Conservation (phyloP, 1,140 invertebrate genomes). For the Belonocnema kinseyi region DNA sequence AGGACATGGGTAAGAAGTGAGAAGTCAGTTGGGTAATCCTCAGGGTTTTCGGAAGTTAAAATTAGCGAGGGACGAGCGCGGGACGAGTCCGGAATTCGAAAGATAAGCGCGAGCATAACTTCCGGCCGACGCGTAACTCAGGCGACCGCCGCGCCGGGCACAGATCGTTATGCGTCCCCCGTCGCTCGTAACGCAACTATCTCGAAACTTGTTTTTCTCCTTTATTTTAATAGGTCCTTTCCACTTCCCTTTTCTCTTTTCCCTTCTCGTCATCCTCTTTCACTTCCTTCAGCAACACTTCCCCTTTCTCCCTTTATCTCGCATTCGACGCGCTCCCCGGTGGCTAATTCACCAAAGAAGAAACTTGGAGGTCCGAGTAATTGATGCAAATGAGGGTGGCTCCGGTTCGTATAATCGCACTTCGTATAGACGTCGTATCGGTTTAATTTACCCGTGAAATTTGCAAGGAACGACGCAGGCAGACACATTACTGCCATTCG, state of each 20-base stretch:
- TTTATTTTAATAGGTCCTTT: conserved; percentile 68
- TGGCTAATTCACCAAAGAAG: conserved; percentile 66
- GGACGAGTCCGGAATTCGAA: conserved; percentile 66
- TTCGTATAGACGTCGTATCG: conserved; percentile 35
- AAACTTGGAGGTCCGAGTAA: conserved; percentile 65
- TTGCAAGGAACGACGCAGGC: conserved; percentile 5
- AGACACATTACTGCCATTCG: background rate
- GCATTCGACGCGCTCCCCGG: conserved; percentile 63
- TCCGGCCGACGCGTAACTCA: conserved; percentile 64
- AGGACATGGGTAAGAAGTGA: background rate
- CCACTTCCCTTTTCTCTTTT: conserved; percentile 28
- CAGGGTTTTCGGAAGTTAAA: conserved; percentile 43
- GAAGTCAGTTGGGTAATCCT: conserved; percentile 8
- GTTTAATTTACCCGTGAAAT: conserved; percentile 34
- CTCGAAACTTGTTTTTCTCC: conserved; percentile 72
- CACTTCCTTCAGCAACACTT: conserved; percentile 36
- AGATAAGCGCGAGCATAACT: conserved; percentile 71
- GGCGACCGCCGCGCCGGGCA: conserved; percentile 58
- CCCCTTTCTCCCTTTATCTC: conserved; percentile 62
- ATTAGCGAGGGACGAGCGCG: conserved; percentile 53
- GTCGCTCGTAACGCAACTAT: conserved; percentile 72
- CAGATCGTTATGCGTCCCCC: conserved; percentile 71
- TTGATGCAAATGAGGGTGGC: conserved; percentile 68
- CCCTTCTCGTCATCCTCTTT: conserved; percentile 32
- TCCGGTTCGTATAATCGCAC: conserved; percentile 42